Percentiles rank a stretch among this genome's conserved stretches.
These are phyloP conservation scores for Pitangus sulphuratus DNA, from an alignment of 2,797 vertebrate species.

Conservation along the genomic window DNA sequence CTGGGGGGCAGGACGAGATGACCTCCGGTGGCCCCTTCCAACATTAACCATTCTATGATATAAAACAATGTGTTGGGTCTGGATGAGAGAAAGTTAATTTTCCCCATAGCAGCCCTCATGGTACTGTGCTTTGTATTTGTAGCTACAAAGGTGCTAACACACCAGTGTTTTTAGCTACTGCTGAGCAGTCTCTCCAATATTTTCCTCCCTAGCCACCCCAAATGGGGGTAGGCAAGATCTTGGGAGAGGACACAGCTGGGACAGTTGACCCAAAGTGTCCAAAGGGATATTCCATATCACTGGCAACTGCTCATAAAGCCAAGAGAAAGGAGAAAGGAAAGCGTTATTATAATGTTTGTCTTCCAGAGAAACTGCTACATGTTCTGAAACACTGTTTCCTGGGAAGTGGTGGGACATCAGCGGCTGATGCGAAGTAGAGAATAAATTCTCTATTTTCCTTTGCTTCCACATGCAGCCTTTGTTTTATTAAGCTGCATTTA, in stretches of 20 bases:
- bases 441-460: background rate
- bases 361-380: accelerated
- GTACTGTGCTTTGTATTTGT: background rate
- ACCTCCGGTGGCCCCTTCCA: background rate
- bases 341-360: background rate
- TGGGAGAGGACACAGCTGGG: background rate
- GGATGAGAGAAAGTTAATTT: background rate
- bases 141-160: background rate
- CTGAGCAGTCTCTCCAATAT: background rate
- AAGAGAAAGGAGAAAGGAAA: background rate
- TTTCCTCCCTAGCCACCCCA: accelerated
- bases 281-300: background rate
- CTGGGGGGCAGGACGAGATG: background rate
- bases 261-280: background rate
- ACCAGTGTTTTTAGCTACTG: background rate
- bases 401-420: background rate
- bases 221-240: background rate
- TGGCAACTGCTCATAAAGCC: background rate
- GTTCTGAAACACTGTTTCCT: background rate
- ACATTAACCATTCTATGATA: background rate
- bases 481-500: background rate
- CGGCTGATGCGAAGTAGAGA: background rate
- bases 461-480: background rate
- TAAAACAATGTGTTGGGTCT: background rate
- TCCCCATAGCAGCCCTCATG: background rate